phyloP scores from a whole-genome alignment of 2,797 vertebrate genomes.

The Loris lydekkerianus region DNA sequence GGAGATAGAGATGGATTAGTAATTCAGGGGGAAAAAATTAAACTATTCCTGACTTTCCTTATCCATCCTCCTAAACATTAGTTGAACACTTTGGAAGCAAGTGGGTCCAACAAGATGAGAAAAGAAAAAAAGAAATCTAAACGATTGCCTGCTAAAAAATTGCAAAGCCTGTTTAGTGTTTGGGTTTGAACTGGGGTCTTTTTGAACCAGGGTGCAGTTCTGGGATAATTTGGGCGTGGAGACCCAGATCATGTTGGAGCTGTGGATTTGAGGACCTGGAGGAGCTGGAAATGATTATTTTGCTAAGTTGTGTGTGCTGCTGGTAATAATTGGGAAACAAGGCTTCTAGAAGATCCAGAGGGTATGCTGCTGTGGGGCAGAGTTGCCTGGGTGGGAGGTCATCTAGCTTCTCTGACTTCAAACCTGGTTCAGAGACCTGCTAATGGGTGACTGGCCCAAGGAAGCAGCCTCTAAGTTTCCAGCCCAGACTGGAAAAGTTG shows the following conservation, averaged over 20 bases:
- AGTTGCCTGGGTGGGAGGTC: neutral
- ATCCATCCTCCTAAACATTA: conserved; percentile 15
- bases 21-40: neutral
- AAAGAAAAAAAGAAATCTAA: conserved; percentile 30
- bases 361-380: neutral
- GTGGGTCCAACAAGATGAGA: conserved; percentile 18
- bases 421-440: neutral
- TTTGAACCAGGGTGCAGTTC: neutral
- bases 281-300: neutral
- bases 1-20: neutral
- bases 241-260: neutral
- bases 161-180: neutral
- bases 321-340: neutral
- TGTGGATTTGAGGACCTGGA: neutral
- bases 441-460: accelerated
- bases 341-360: conserved; percentile 31
- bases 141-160: conserved; percentile 2
- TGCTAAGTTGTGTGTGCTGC: neutral
- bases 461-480: neutral
- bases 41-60: conserved; percentile 12
- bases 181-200: neutral
- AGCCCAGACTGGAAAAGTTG: neutral
- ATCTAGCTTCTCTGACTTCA: neutral
- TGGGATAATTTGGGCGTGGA: neutral
- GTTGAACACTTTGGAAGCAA: conserved; percentile 60